Percentiles rank a stretch among this genome's conserved stretches.
phyloP scores from a whole-genome alignment of 2,888 invertebrate genomes.

The Caradrina kadenii region DNA sequence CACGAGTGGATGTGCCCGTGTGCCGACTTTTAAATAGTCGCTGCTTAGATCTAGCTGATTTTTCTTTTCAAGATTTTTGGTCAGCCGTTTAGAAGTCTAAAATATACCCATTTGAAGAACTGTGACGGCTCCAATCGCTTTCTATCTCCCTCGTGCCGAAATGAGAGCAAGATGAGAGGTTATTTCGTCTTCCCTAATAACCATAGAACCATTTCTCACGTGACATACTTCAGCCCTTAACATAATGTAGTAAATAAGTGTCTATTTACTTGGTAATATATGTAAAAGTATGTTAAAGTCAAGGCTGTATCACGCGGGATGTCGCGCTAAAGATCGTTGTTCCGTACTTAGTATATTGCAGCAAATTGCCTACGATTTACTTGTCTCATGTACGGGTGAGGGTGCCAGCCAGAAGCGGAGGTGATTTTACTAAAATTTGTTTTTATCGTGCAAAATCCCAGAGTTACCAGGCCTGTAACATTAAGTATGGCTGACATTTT shows the following conservation, averaged over 20 bases:
- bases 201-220: neutral
- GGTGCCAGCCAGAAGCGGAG: neutral
- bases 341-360: slow-evolving; percentile 25
- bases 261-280: slow-evolving; percentile 1
- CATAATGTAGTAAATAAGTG: neutral
- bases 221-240: neutral
- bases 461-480: too few relatives aligned
- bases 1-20: too few relatives aligned
- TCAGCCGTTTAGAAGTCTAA: too few relatives aligned
- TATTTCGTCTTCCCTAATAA: neutral
- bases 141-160: too few relatives aligned
- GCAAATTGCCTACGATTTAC: slow-evolving; percentile 57
- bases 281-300: slow-evolving; percentile 24
- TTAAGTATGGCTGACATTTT: too few relatives aligned
- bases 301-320: neutral
- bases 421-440: slow-evolving; percentile 3
- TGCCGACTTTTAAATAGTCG: too few relatives aligned
- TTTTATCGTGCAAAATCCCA: too few relatives aligned
- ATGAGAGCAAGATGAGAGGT: too few relatives aligned
- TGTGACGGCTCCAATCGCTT: too few relatives aligned
- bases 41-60: too few relatives aligned
- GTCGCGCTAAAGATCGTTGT: neutral
- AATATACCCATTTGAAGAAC: too few relatives aligned
- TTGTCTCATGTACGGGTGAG: slow-evolving; percentile 15
- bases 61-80: too few relatives aligned